phyloP scores from a whole-genome alignment of 2,113 vertebrate species.

The Pitta sordida region DNA sequence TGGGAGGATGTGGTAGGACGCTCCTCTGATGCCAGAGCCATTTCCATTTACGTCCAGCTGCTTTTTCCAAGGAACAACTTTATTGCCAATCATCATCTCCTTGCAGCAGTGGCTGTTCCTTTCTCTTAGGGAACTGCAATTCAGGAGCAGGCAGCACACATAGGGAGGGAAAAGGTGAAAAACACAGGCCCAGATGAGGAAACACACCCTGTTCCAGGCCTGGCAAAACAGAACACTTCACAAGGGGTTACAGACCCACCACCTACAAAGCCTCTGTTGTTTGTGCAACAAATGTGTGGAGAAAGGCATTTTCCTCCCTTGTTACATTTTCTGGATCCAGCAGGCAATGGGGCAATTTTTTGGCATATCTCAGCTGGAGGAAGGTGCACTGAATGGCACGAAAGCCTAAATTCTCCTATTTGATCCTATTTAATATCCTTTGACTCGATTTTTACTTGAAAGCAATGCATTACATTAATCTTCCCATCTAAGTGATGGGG shows the following conservation, averaged over 20 bases:
- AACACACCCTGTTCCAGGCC: accelerated
- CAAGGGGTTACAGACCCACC: background rate
- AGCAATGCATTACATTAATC: background rate
- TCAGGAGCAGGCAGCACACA: background rate
- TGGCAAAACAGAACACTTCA: background rate
- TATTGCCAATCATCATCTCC: background rate
- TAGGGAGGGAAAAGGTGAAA: background rate
- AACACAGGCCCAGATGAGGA: background rate
- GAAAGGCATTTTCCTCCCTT: background rate
- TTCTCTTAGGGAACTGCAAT: background rate
- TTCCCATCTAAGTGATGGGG: background rate
- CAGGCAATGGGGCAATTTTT: background rate
- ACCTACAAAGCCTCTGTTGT: background rate
- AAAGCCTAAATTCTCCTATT: background rate
- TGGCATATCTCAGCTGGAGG: background rate
- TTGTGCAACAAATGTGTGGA: accelerated
- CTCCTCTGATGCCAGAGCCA: background rate
- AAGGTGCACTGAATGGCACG: background rate
- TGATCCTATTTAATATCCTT: background rate
- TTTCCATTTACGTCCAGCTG: background rate
- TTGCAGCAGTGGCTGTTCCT: background rate
- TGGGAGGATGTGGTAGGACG: background rate
- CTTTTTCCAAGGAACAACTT: background rate
- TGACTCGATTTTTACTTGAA: background rate
- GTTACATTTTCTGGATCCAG: background rate